phyloP scores from a whole-genome alignment of 1,140 invertebrate genomes.

The Nasonia vitripennis region DNA sequence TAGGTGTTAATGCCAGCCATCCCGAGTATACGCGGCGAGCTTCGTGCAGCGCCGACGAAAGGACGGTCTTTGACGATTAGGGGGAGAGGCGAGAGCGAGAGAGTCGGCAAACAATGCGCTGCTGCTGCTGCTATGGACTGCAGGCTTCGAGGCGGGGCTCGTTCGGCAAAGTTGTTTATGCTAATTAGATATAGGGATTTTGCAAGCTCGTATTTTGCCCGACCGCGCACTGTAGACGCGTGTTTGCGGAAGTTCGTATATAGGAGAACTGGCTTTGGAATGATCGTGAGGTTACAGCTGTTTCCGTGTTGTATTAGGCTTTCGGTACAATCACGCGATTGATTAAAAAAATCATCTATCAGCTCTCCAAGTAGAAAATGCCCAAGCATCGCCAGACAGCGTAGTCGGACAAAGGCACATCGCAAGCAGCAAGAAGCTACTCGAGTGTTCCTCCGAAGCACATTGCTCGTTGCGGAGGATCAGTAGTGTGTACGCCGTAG shows the following conservation, averaged over 20 bases:
- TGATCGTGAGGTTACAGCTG: background rate
- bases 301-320: background rate
- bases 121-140: background rate
- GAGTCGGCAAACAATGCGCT: slow-evolving; percentile 5
- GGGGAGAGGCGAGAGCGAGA: background rate
- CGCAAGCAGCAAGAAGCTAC: slow-evolving; percentile 10
- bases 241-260: background rate
- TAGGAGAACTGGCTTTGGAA: background rate
- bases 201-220: background rate
- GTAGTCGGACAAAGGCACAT: background rate
- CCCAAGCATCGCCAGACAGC: background rate
- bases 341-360: no score
- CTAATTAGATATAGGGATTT: slow-evolving; percentile 23
- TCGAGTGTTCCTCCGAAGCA: background rate
- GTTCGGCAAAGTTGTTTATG: slow-evolving; percentile 32
- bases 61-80: slow-evolving; percentile 41
- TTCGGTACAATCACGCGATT: background rate
- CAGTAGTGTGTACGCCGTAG: slow-evolving; percentile 16
- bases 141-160: background rate
- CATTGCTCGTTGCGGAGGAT: background rate
- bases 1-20: slow-evolving; percentile 69
- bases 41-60: background rate
- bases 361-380: background rate
- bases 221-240: no score
- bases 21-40: slow-evolving; percentile 47